These are phyloP conservation scores for Delphinapterus leucas DNA, from an alignment of 2,113 vertebrate genomes.

Conservation along the genomic window DNA sequence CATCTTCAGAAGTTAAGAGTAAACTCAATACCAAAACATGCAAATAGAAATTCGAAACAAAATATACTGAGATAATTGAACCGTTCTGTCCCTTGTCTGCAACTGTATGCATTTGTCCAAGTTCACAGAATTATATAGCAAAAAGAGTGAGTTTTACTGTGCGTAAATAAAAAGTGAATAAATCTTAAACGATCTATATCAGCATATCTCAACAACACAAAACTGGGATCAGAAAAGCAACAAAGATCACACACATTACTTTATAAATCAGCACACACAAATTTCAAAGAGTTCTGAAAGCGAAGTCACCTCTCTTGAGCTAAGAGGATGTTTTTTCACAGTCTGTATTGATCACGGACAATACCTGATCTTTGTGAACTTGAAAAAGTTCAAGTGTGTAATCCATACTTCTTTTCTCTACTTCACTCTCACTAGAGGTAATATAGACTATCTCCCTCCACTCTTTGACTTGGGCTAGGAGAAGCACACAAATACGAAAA, in stretches of 20 bases:
- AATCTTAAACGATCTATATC: background rate
- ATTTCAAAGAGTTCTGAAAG: background rate
- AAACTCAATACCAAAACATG: background rate
- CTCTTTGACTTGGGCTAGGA: background rate
- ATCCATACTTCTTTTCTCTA: background rate
- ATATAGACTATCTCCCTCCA: rapidly evolving
- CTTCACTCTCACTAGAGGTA: background rate
- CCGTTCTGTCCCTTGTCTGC: background rate
- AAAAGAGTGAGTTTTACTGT: background rate
- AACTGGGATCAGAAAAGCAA: constrained; percentile 1
- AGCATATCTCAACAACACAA: background rate
- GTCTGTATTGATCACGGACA: background rate
- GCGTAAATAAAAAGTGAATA: background rate
- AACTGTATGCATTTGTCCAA: background rate
- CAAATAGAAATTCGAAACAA: background rate
- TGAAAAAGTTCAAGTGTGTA: background rate
- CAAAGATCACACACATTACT: background rate
- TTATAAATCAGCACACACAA: background rate
- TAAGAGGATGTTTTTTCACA: background rate
- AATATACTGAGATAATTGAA: background rate
- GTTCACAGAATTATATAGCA: background rate
- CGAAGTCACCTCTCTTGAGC: background rate
- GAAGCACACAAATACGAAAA: background rate
- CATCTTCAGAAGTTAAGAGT: background rate
- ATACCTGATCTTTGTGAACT: background rate